Percentiles rank a stretch among this genome's conserved stretches.
These are phyloP conservation scores for Saxidomus purpurata DNA, from an alignment of 1,140 invertebrate genomes.

Conservation along the genomic window DNA sequence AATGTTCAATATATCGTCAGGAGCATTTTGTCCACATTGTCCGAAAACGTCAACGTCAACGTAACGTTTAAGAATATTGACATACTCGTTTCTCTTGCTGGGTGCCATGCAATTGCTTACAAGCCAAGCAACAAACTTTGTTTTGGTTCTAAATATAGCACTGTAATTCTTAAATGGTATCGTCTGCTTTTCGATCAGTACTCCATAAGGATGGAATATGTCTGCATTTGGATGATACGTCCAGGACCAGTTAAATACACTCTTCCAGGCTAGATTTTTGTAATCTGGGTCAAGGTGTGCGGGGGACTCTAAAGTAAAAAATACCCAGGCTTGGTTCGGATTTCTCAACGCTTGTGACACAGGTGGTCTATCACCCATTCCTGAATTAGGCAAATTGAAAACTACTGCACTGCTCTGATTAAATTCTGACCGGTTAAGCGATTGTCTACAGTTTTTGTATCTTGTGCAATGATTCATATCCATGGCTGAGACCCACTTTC, in stretches of 20 bases:
- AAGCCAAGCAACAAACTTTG: constrained; percentile 88
- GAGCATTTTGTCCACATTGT: constrained; percentile 86
- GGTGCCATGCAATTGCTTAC: constrained; percentile 89
- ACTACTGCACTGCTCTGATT: constrained; percentile 1
- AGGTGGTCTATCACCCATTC: constrained; percentile 1
- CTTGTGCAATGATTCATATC: neutral
- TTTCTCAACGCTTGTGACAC: neutral
- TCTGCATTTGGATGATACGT: constrained; percentile 30
- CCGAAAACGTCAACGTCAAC: constrained; percentile 90
- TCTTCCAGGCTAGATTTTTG: neutral
- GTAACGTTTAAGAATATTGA: constrained; percentile 87
- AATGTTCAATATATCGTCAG: constrained; percentile 56
- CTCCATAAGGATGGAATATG: constrained; percentile 54
- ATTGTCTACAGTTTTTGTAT: constrained; percentile 38
- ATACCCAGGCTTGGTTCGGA: constrained; percentile 57
- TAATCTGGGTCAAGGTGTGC: neutral
- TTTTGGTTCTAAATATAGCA: constrained; percentile 62
- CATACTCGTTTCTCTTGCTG: constrained; percentile 88
- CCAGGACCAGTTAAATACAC: constrained; percentile 58
- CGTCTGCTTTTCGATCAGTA: neutral
- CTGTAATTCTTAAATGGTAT: constrained; percentile 1
- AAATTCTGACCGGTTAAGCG: neutral
- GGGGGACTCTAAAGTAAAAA: constrained; percentile 44
- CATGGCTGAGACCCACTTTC: neutral
- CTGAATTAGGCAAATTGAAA: constrained; percentile 2